Percentiles rank a stretch among this genome's conserved stretches.
Conservation (phyloP, 2,888 invertebrate species). For the Amiota minor region DNA sequence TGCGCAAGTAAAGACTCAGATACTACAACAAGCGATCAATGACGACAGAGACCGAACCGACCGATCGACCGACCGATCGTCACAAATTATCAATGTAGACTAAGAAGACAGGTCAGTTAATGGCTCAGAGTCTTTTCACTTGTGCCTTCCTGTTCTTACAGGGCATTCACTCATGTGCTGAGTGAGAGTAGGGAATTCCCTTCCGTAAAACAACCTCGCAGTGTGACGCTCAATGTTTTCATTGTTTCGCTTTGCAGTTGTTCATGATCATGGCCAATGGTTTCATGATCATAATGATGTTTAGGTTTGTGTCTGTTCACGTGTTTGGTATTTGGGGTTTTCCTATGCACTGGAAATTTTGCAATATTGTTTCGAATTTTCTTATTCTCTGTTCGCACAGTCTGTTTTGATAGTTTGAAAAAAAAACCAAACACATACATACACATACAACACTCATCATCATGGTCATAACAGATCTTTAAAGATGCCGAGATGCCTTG, state of each 20-base stretch:
- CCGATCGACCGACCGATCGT: constrained; percentile 1
- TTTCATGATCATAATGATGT: not conserved
- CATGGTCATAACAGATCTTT: too few species aligned
- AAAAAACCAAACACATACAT: not conserved
- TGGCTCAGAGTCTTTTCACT: not conserved
- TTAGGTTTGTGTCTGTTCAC: constrained; percentile 45
- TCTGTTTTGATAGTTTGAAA: not conserved
- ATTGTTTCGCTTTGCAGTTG: too few species aligned
- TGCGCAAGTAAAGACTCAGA: constrained; percentile 10
- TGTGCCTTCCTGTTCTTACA: constrained; percentile 7
- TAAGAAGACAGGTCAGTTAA: not conserved
- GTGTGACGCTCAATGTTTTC: constrained; percentile 48
- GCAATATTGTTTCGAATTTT: constrained; percentile 23
- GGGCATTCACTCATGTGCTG: constrained; percentile 54
- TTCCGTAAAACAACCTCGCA: constrained; percentile 40
- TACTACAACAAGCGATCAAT: too few species aligned
- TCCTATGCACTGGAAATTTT: constrained; percentile 25
- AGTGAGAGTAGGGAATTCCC: constrained; percentile 56
- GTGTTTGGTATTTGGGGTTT: constrained; percentile 43
- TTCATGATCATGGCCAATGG: constrained; percentile 29
- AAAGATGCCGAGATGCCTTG: too few species aligned
- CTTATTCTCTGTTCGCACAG: constrained; percentile 17
- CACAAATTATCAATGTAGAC: not conserved
- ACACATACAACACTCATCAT: too few species aligned
- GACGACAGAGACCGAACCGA: constrained; percentile 1